Conservation (phyloP, 2,797 vertebrate genomes). For the Stomatorhinus walkeri region DNA sequence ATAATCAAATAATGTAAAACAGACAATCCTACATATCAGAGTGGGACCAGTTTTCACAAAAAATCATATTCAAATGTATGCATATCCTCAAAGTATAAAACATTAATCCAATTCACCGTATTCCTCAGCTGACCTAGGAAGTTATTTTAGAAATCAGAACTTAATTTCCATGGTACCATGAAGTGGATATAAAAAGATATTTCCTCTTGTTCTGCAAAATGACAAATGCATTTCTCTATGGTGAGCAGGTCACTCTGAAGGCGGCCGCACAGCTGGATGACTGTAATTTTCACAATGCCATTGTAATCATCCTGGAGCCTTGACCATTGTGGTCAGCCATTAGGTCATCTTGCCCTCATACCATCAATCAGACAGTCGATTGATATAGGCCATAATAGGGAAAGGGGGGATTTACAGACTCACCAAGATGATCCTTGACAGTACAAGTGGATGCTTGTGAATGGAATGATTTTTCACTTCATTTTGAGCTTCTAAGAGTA, state of each 20-base stretch:
- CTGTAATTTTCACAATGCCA: not conserved
- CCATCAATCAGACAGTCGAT: not conserved
- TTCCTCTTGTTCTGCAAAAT: not conserved
- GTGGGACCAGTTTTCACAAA: not conserved
- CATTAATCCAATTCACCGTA: not conserved
- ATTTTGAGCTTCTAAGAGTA: not conserved
- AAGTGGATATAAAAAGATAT: not conserved
- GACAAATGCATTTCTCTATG: not conserved
- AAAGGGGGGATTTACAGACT: not conserved
- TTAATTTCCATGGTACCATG: not conserved
- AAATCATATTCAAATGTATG: not conserved
- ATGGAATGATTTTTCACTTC: not conserved
- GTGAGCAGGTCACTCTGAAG: not conserved
- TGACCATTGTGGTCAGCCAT: not conserved
- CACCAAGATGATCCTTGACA: too few species aligned
- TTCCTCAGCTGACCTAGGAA: not conserved
- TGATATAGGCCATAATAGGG: not conserved
- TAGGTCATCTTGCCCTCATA: conserved; percentile 32
- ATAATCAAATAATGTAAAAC: not conserved
- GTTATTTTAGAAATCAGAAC: not conserved
- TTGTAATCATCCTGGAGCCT: not conserved
- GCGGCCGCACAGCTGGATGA: not conserved
- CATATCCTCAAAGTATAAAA: not conserved
- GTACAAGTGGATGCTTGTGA: not conserved
- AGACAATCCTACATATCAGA: not conserved